phyloP scores from a whole-genome alignment of 2,113 vertebrate species.

The Blennius ocellaris region DNA sequence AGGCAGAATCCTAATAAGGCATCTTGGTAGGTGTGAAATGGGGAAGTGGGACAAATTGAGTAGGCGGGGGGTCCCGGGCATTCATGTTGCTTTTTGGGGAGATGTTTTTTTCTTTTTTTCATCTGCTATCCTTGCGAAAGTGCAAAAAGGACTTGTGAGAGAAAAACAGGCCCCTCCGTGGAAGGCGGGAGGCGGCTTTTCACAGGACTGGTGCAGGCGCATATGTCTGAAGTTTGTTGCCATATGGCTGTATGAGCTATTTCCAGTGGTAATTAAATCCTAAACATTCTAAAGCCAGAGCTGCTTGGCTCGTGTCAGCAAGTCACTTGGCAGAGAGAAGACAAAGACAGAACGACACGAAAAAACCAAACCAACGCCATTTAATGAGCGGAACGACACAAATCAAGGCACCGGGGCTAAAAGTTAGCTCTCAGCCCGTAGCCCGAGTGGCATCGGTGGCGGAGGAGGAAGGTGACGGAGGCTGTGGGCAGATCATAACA shows the following conservation, averaged over 20 bases:
- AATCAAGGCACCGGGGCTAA: conserved; percentile 35
- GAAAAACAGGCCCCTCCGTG: conserved; percentile 70
- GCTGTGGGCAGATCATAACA: conserved; percentile 37
- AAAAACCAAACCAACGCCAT: conserved; percentile 2
- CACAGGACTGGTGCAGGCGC: conserved; percentile 84
- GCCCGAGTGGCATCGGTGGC: conserved; percentile 48
- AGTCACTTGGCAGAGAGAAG: conserved; percentile 72
- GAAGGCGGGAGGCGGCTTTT: conserved; percentile 73
- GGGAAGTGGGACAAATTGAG: conserved; percentile 80
- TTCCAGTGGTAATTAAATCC: conserved; percentile 98
- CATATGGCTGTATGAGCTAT: conserved; percentile 97
- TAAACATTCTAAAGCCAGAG: conserved; percentile 96
- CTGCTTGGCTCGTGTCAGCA: conserved; percentile 88
- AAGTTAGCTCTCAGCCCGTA: conserved; percentile 54
- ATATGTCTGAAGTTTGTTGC: conserved; percentile 95
- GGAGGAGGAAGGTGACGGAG: conserved; percentile 23
- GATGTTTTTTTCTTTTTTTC: conserved; percentile 46
- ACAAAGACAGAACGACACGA: conserved; percentile 55
- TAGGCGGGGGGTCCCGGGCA: conserved; percentile 69
- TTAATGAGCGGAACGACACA: conserved; percentile 45
- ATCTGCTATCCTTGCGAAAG: conserved; percentile 75
- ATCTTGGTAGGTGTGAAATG: conserved; percentile 84
- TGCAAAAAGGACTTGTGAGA: conserved; percentile 72
- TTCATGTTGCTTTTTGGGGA: conserved; percentile 79
- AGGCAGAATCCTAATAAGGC: conserved; percentile 79